These are phyloP conservation scores for Seira ritae DNA, from an alignment of 2,888 invertebrate genomes.

Conservation along the genomic window DNA sequence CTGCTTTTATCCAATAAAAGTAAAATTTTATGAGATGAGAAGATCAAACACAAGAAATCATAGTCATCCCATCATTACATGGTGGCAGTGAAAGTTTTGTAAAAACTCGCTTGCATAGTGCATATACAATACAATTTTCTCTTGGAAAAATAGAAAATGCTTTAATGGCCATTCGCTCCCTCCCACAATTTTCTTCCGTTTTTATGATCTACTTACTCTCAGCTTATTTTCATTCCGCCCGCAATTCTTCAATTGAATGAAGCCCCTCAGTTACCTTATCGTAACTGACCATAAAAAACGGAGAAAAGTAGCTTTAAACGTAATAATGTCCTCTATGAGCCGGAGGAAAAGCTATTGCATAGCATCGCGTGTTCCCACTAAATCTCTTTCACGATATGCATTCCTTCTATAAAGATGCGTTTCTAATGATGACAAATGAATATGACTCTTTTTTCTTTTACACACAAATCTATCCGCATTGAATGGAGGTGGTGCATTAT, in stretches of 20 bases:
- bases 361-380: background rate
- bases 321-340: constrained; percentile 7
- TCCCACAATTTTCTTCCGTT: constrained; percentile 57
- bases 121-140: too few relatives aligned
- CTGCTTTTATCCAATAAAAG: background rate
- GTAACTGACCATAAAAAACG: constrained; percentile 46
- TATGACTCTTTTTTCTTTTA: constrained; percentile 25
- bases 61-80: too few relatives aligned
- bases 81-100: background rate
- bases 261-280: constrained; percentile 4
- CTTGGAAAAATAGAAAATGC: constrained; percentile 7
- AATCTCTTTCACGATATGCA: constrained; percentile 1
- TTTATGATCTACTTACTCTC: constrained; percentile 32
- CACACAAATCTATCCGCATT: too few relatives aligned
- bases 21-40: constrained; percentile 4
- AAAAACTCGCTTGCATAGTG: too few relatives aligned
- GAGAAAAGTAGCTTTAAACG: constrained; percentile 13
- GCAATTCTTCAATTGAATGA: constrained; percentile 14
- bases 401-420: constrained; percentile 18
- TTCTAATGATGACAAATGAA: constrained; percentile 61
- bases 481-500: too few relatives aligned
- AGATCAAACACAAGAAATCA: background rate
- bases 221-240: constrained; percentile 19
- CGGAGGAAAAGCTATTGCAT: background rate
- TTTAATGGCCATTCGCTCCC: constrained; percentile 50